Evolutionary conservation across 2,113 vertebrate species (phyloP).

Genomic region (Brachyhypopomus gauderio): DNA sequence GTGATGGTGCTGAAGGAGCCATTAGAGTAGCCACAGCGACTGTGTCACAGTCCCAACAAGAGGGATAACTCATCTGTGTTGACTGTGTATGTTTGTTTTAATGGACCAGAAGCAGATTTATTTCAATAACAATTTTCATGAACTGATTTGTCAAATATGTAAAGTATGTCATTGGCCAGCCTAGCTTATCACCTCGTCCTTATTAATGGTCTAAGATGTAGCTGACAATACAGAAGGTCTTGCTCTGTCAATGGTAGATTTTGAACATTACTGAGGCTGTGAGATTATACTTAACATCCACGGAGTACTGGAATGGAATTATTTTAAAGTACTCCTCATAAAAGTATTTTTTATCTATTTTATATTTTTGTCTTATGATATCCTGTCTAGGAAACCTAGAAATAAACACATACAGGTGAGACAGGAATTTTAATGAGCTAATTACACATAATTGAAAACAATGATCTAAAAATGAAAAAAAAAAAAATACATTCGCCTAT

Average conservation of each 20-base stretch:
- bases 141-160: not conserved
- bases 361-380: not conserved
- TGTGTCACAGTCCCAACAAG: conserved; percentile 10
- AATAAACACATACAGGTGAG: not conserved
- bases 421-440: not conserved
- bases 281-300: not conserved
- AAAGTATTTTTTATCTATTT: too few species aligned
- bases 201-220: not conserved
- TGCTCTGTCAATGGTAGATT: not conserved
- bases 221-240: not conserved
- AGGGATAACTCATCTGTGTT: conserved; percentile 13
- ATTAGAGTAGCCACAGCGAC: not conserved
- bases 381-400: not conserved
- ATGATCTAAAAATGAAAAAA: not conserved
- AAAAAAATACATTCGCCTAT: not conserved
- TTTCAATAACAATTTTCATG: not conserved
- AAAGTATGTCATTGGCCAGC: not conserved
- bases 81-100: not conserved
- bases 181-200: not conserved
- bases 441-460: not conserved
- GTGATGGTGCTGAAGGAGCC: conserved; percentile 32
- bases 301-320: not conserved
- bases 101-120: not conserved
- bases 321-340: not conserved
- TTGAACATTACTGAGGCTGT: not conserved